phyloP scores from a whole-genome alignment of 2,888 invertebrate genomes.

The Lapara coniferarum region DNA sequence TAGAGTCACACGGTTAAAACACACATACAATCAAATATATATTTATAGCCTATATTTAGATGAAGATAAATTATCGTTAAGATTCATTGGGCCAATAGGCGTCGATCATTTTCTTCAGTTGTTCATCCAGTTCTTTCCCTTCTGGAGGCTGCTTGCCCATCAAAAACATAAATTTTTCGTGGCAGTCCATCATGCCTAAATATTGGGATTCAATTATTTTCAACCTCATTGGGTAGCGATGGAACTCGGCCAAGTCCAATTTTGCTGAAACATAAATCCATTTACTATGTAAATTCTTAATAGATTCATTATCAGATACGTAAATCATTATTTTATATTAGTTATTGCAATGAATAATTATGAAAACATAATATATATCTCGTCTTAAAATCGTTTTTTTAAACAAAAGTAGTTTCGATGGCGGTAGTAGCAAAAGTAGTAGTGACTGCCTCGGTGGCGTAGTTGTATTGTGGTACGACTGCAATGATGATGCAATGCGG shows the following conservation, averaged over 20 bases:
- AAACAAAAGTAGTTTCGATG: too few relatives aligned
- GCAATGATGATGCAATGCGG: too few relatives aligned
- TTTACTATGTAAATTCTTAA: background rate
- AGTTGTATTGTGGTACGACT: too few relatives aligned
- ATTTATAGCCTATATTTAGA: background rate
- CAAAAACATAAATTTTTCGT: conserved; percentile 68
- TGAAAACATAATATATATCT: too few relatives aligned
- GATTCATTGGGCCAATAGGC: conserved; percentile 60
- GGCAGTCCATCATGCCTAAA: conserved; percentile 73
- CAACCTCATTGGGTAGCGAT: conserved; percentile 68
- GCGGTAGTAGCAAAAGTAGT: too few relatives aligned
- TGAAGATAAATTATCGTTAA: background rate
- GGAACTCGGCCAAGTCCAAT: conserved; percentile 58
- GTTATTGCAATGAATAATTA: too few relatives aligned
- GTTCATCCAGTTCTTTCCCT: conserved; percentile 56
- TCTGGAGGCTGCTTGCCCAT: conserved; percentile 60
- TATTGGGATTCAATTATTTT: conserved; percentile 64
- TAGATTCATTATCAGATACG: background rate
- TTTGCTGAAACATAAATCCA: conserved; percentile 49
- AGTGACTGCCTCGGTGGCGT: too few relatives aligned
- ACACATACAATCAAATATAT: too few relatives aligned
- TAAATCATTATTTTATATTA: too few relatives aligned
- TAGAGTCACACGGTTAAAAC: too few relatives aligned
- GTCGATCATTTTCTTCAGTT: conserved; percentile 62
- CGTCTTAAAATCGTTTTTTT: too few relatives aligned